These are phyloP conservation scores for Eledone cirrhosa DNA, from an alignment of 2,888 invertebrate genomes.

Conservation along the genomic window DNA sequence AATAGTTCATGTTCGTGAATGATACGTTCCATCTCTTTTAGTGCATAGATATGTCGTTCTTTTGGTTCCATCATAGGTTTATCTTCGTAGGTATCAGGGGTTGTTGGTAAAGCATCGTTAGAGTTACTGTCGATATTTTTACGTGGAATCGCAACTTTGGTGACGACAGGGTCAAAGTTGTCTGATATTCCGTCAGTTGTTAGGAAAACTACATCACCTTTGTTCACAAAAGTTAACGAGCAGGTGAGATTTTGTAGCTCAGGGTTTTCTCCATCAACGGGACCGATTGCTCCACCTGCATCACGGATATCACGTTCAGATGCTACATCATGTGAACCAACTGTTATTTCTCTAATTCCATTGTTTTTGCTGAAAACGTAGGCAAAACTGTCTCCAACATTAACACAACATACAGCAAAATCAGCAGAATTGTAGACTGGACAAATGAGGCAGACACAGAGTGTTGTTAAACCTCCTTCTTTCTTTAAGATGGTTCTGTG, in stretches of 20 bases:
- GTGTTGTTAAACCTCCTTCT: conserved; percentile 78
- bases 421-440: conserved; percentile 68
- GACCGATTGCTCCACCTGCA: conserved; percentile 86
- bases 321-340: conserved; percentile 83
- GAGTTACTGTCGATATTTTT: conserved; percentile 40
- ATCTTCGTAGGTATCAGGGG: conserved; percentile 38
- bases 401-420: conserved; percentile 82
- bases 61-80: conserved; percentile 64
- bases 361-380: conserved; percentile 79
- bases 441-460: conserved; percentile 80
- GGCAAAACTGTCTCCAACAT: conserved; percentile 89
- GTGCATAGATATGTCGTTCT: conserved; percentile 82
- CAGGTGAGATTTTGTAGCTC: conserved; percentile 88
- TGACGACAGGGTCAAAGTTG: conserved; percentile 91
- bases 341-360: conserved; percentile 83
- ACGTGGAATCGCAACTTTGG: conserved; percentile 77
- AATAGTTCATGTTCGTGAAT: conserved; percentile 65
- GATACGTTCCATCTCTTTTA: conserved; percentile 69
- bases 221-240: conserved; percentile 81
- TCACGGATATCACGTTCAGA: conserved; percentile 88
- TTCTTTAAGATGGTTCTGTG: conserved; percentile 85
- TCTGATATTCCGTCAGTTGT: conserved; percentile 91
- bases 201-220: conserved; percentile 84
- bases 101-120: conserved; percentile 36
- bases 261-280: conserved; percentile 82